These are phyloP conservation scores for Tenualosa ilisha DNA, from an alignment of 2,797 vertebrate species.

Conservation along the genomic window DNA sequence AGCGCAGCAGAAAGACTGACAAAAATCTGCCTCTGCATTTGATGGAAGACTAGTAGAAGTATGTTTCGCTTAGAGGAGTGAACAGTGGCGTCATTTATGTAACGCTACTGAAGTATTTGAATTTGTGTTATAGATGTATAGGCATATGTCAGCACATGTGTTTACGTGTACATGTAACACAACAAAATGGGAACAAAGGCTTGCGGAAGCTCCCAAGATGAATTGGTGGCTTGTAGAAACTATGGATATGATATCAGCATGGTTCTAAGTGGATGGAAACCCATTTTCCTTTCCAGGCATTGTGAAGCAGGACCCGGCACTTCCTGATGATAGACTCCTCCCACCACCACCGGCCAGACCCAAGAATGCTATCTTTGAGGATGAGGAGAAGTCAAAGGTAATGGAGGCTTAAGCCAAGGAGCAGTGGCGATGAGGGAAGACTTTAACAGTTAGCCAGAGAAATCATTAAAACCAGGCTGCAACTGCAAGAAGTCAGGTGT, in stretches of 20 bases:
- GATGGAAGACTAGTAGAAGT: no score
- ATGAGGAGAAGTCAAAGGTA: conserved; percentile 98
- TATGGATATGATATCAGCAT: conserved; percentile 9
- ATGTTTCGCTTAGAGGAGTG: no score
- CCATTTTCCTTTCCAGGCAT: conserved; percentile 83
- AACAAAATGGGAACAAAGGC: no score
- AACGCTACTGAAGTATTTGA: neutral
- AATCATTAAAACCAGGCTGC: no score
- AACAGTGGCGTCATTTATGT: neutral
- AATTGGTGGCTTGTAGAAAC: neutral
- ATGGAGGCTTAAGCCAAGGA: conserved; percentile 24
- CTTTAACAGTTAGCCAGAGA: neutral
- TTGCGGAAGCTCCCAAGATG: neutral
- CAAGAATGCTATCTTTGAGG: conserved; percentile 92
- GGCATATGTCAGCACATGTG: neutral
- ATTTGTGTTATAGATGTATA: neutral
- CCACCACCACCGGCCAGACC: conserved; percentile 81
- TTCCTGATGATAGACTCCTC: conserved; percentile 83
- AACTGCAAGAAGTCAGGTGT: neutral
- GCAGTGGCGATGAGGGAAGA: neutral
- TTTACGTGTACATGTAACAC: neutral
- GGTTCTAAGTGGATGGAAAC: conserved; percentile 35
- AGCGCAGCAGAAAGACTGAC: neutral
- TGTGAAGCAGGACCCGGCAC: conserved; percentile 89
- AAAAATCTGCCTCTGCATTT: neutral